Evolutionary conservation across 1,140 invertebrate species (phyloP).

Genomic region (Rhagoletis zephyria): DNA sequence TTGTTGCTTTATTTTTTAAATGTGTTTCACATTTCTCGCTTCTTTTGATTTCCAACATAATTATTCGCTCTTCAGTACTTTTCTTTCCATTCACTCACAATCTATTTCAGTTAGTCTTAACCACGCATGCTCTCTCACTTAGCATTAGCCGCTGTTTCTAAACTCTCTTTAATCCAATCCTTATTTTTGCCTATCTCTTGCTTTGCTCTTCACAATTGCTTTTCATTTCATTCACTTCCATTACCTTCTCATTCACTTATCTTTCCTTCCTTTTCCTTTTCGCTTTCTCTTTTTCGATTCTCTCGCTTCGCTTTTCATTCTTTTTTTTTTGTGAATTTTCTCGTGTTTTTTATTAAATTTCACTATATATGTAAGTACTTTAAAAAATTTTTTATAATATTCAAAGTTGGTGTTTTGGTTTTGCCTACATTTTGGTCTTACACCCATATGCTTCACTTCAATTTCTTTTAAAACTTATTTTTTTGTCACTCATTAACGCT

Average conservation of each 20-base stretch:
- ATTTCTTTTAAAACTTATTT: slow-evolving; percentile 4
- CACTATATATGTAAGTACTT: slow-evolving; percentile 67
- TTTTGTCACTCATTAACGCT: slow-evolving; percentile 27
- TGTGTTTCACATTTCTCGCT: background rate
- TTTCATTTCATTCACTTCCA: too few species aligned
- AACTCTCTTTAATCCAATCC: slow-evolving; percentile 56
- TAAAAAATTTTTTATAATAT: slow-evolving; percentile 65
- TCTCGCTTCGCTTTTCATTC: background rate
- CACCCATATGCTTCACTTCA: slow-evolving; percentile 1
- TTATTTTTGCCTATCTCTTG: too few species aligned
- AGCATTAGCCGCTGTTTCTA: background rate
- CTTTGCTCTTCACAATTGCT: too few species aligned
- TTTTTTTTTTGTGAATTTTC: slow-evolving; percentile 13
- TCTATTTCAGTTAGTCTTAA: background rate
- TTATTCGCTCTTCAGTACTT: slow-evolving; percentile 1
- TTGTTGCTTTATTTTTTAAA: slow-evolving; percentile 6
- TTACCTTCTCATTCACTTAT: too few species aligned
- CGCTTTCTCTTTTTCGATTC: background rate
- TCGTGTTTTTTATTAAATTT: slow-evolving; percentile 65
- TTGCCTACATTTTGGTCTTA: slow-evolving; percentile 52
- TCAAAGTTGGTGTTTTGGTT: slow-evolving; percentile 60
- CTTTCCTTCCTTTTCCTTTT: background rate
- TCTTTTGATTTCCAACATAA: background rate
- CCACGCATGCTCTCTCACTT: background rate
- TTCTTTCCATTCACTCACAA: background rate